Evolutionary conservation across 1,140 invertebrate genomes (phyloP).

Genomic region (Grapholita molesta): DNA sequence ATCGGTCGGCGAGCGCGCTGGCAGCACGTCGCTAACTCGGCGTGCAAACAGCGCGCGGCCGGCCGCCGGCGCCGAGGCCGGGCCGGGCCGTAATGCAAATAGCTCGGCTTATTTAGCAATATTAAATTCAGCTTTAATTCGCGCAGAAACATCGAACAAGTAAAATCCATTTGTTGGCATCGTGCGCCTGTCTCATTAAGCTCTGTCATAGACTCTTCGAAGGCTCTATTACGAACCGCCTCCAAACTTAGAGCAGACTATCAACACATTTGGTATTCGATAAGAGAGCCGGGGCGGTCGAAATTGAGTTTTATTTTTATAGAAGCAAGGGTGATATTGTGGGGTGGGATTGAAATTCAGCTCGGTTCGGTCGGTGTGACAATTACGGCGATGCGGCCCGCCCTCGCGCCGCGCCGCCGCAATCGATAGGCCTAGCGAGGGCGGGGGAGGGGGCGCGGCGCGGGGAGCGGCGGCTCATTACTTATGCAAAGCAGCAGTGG

Average conservation of each 20-base stretch:
- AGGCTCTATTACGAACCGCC: constrained; percentile 74
- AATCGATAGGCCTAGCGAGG: constrained; percentile 74
- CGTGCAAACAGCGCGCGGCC: constrained; percentile 28
- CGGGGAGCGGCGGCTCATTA: constrained; percentile 54
- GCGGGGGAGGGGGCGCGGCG: constrained; percentile 31
- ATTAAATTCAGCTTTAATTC: constrained; percentile 46
- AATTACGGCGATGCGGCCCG: constrained; percentile 74
- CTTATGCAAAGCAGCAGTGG: constrained; percentile 71
- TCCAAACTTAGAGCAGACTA: constrained; percentile 73
- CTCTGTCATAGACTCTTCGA: constrained; percentile 77
- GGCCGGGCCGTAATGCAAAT: constrained; percentile 39
- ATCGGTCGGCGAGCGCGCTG: neutral
- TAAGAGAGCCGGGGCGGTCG: constrained; percentile 29
- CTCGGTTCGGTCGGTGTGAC: constrained; percentile 72
- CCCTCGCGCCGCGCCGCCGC: constrained; percentile 60
- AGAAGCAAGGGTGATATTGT: constrained; percentile 61
- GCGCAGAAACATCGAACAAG: constrained; percentile 63
- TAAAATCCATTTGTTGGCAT: constrained; percentile 74
- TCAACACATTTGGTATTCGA: constrained; percentile 71
- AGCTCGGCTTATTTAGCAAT: constrained; percentile 27
- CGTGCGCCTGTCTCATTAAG: constrained; percentile 75
- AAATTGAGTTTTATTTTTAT: constrained; percentile 55
- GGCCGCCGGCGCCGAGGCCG: constrained; percentile 17
- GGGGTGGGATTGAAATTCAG: constrained; percentile 56
- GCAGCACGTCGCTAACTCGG: constrained; percentile 25